Conservation (phyloP, 2,888 invertebrate species). For the Deilephila elpenor region DNA sequence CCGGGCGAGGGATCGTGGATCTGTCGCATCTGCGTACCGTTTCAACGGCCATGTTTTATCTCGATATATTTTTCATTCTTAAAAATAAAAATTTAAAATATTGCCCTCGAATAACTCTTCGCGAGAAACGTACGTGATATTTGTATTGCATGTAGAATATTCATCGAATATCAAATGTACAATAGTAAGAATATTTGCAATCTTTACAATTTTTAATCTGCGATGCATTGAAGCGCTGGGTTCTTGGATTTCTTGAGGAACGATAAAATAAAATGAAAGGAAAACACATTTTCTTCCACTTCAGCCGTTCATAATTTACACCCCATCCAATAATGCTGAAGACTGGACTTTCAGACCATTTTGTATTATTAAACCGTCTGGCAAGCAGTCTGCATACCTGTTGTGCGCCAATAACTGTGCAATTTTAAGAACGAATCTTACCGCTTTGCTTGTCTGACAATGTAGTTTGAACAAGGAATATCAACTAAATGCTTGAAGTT, state of each 20-base stretch:
- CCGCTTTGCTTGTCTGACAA: conserved; percentile 20
- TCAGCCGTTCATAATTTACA: conserved; percentile 22
- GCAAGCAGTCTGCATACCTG: conserved; percentile 22
- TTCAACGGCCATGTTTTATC: conserved; percentile 64
- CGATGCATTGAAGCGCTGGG: not conserved
- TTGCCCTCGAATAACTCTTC: conserved; percentile 21
- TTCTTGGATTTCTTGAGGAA: conserved; percentile 1
- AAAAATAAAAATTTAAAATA: conserved; percentile 23
- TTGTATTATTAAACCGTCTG: conserved; percentile 22
- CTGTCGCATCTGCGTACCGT: conserved; percentile 71
- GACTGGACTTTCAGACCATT: conserved; percentile 20
- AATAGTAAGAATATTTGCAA: not conserved
- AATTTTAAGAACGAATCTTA: conserved; percentile 33
- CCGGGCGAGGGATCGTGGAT: conserved; percentile 64
- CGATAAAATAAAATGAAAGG: conserved; percentile 2
- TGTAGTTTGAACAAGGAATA: not conserved
- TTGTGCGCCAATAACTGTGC: conserved; percentile 32
- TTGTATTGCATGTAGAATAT: conserved; percentile 5
- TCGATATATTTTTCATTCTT: conserved; percentile 50
- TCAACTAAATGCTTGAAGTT: not conserved
- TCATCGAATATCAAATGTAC: conserved; percentile 9
- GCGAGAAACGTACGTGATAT: conserved; percentile 12
- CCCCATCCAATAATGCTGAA: conserved; percentile 20
- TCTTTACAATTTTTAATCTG: conserved; percentile 19
- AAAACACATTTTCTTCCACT: conserved; percentile 19